Conservation (phyloP, 2,888 invertebrate species). For the Amphimallon solstitiale region DNA sequence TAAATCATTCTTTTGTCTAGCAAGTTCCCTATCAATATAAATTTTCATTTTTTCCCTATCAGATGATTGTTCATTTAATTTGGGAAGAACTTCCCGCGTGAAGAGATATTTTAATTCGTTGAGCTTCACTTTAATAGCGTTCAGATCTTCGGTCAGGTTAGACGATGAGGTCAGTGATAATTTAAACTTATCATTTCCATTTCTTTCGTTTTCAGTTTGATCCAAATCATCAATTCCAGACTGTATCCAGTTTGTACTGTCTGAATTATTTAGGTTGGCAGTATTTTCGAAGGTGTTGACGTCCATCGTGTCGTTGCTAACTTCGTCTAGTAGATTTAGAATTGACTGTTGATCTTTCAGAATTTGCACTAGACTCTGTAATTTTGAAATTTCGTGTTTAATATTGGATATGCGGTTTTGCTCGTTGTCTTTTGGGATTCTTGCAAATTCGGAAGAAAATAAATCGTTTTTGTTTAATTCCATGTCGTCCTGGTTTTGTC, state of each 20-base stretch:
- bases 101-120: not conserved
- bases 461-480: not conserved
- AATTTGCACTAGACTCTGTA: conserved; percentile 54
- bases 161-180: not conserved
- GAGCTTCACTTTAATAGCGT: not conserved
- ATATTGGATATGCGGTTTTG: conserved; percentile 49
- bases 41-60: not conserved
- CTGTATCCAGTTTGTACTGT: no score
- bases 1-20: not conserved
- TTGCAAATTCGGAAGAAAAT: not conserved
- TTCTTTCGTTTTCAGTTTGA: no score
- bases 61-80: not conserved
- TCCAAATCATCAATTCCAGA: no score
- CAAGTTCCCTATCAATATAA: not conserved
- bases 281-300: not conserved
- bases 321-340: conserved; percentile 49
- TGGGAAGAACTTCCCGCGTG: not conserved
- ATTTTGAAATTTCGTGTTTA: conserved; percentile 55
- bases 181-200: not conserved
- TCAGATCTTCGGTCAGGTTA: not conserved
- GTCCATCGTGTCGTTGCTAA: conserved; percentile 12
- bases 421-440: not conserved
- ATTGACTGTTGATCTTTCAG: conserved; percentile 56
- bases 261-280: no score
- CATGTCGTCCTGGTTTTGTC: no score